Evolutionary conservation across 1,140 invertebrate genomes (phyloP).

Genomic region (Holcopasites calliopsidis): DNA sequence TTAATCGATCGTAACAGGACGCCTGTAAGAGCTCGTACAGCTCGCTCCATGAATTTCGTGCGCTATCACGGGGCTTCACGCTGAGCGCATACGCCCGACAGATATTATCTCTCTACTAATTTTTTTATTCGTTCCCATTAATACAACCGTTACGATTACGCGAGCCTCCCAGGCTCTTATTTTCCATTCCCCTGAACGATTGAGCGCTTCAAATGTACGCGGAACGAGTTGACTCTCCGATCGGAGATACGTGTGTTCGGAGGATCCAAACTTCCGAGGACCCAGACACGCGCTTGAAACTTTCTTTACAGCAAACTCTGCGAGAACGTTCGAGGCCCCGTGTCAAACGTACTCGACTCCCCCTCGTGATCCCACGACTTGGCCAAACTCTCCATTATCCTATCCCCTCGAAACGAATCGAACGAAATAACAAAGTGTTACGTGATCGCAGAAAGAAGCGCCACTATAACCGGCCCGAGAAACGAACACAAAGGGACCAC

Average conservation of each 20-base stretch:
- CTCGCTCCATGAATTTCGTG: conserved; percentile 36
- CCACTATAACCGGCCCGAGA: conserved; percentile 6
- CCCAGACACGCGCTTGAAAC: conserved; percentile 27
- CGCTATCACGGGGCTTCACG: conserved; percentile 30
- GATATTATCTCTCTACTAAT: conserved; percentile 32
- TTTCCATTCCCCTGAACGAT: too few relatives aligned
- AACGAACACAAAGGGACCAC: conserved; percentile 34
- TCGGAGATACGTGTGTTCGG: not conserved
- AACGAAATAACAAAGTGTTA: too few relatives aligned
- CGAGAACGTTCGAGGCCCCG: not conserved
- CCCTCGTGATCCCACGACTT: not conserved
- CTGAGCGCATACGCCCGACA: conserved; percentile 25
- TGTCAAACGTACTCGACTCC: not conserved
- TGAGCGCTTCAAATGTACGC: too few relatives aligned
- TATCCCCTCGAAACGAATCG: not conserved
- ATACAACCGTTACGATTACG: conserved; percentile 32
- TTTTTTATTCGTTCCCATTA: conserved; percentile 16
- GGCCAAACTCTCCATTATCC: conserved; percentile 5
- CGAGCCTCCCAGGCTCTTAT: not conserved
- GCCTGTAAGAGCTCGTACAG: conserved; percentile 37
- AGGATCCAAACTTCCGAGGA: not conserved
- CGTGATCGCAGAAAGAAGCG: not conserved
- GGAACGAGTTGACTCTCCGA: not conserved
- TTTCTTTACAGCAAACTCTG: not conserved
- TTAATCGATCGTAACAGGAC: conserved; percentile 53